Percentiles rank a stretch among this genome's conserved stretches.
Evolutionary conservation across 2,113 vertebrate species (phyloP).

Genomic region (Neolamprologus kungweensis): DNA sequence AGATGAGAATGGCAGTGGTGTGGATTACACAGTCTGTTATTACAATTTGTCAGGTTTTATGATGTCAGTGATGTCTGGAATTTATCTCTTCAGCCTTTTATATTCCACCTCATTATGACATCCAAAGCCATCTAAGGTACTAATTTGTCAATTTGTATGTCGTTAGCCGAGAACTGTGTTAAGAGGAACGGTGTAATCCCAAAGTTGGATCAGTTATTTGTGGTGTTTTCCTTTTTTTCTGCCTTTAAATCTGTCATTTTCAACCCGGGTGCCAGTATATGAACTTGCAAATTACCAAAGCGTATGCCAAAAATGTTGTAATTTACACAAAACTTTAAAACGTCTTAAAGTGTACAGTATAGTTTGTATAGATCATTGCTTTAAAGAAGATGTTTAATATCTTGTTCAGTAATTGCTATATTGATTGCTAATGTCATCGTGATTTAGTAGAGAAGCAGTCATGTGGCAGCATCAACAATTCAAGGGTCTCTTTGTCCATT

Average conservation of each 20-base stretch:
- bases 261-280: not conserved
- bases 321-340: not conserved
- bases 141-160: conserved; percentile 30
- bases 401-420: conserved; percentile 89
- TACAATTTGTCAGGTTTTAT: conserved; percentile 72
- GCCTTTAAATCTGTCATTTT: not conserved
- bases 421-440: conserved; percentile 95
- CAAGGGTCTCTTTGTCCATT: conserved; percentile 95
- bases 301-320: not conserved
- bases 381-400: conserved; percentile 79
- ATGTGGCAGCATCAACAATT: conserved; percentile 78
- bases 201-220: not conserved
- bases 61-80: conserved; percentile 59
- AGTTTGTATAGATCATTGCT: conserved; percentile 50
- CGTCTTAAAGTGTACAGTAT: not conserved
- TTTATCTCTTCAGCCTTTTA: conserved; percentile 62
- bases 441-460: conserved; percentile 84
- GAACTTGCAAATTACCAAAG: not conserved
- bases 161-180: not conserved
- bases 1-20: conserved; percentile 46
- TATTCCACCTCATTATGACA: conserved; percentile 48
- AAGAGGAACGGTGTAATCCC: not conserved
- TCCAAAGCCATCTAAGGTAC: conserved; percentile 20
- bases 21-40: conserved; percentile 65
- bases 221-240: not conserved